Base-by-base conservation (phyloP, 2,113 vertebrate genomes). In the Serinus canaria region DNA sequence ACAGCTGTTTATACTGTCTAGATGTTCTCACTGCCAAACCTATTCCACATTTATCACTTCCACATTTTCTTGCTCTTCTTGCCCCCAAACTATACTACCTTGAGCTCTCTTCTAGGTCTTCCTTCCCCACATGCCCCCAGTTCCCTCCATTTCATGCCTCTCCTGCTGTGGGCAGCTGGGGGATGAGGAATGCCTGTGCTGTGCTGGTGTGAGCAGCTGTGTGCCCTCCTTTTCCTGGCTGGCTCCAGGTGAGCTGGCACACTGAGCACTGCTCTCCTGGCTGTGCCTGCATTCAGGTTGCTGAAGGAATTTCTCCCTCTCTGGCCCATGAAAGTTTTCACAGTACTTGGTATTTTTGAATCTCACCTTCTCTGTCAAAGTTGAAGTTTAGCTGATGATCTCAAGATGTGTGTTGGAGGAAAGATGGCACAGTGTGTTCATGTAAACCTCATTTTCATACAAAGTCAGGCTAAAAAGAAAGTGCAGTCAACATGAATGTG, bases 401-500 rank as follows among this genome's bases (percentile, higher is more conserved):
- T 83, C 23, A 33, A 11, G 59, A 80, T 31, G 8, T 24, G 10
- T 47, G 20, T 72, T 73, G 49, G 50, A 73, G 49, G 58, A 41
- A 66, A 10, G 53, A 20, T 70, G 79, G 8, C 19, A 20, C 16
- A 33, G 5, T 46, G 13, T 88, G 46, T 73, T 77, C 23, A 20
- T 53, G 18, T 88, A 86, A 74, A 58, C 30, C 20, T 76, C 0
- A 0, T 88, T 92, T 74, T 87, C 30, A 5, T 80, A 35, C 0
- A 3, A 92, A 88, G 50, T 89, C 19, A 37, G 24, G 35, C 56
- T 66, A 16, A 83, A 95, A 33, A 79, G 80, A 75, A 72, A 30
- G 41, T 81, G 77, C 89, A 96, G 64, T 96, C 89, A 90, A 95
- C 87, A 75, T 92, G 83, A 87, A 89, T 56, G 96, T 98, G 97